These are phyloP conservation scores for Oncopeltus fasciatus DNA, from an alignment of 1,140 invertebrate species.

Conservation along the genomic window DNA sequence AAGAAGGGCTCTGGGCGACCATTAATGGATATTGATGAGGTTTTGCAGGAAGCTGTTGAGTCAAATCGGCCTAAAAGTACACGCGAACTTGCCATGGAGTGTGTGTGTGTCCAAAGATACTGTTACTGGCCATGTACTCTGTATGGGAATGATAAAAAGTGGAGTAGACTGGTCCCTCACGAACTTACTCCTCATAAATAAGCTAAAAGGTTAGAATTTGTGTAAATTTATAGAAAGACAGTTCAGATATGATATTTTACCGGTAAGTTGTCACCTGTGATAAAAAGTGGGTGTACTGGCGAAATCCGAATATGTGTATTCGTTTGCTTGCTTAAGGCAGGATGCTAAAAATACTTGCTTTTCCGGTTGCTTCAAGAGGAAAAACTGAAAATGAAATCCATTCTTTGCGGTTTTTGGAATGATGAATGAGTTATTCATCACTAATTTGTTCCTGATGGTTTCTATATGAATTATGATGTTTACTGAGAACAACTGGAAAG, in stretches of 20 bases:
- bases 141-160: neutral
- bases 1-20: neutral
- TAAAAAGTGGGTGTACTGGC: neutral
- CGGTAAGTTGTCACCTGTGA: neutral
- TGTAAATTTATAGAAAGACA: neutral
- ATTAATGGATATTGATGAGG: neutral
- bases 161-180: neutral
- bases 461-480: neutral
- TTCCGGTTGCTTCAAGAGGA: neutral
- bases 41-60: neutral
- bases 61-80: neutral
- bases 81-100: neutral
- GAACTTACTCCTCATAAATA: neutral
- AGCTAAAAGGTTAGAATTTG: neutral
- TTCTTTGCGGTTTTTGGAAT: neutral
- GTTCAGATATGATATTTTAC: neutral
- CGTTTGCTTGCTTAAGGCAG: neutral
- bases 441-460: neutral
- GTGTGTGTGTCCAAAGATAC: neutral
- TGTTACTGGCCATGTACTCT: neutral
- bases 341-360: too few relatives aligned
- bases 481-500: neutral
- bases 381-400: neutral
- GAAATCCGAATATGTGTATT: neutral
- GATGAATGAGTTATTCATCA: neutral